Evolutionary conservation across 2,797 vertebrate species (phyloP), one percentile per base, ranked within the genome.

Genomic region (Pagetopsis macropterus): DNA sequence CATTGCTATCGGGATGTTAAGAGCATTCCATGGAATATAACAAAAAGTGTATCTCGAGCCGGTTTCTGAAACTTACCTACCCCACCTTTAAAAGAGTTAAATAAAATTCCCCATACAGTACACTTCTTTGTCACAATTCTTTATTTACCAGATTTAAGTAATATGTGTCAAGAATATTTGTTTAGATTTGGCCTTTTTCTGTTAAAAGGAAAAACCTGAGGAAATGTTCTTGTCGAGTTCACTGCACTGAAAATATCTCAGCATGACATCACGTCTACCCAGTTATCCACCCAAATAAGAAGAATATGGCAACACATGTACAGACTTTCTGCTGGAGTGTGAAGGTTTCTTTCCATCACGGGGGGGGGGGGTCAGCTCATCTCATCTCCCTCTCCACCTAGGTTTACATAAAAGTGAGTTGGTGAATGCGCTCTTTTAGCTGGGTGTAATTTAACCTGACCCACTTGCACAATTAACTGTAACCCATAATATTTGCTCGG

Each of bases 401-500:
- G 1, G 83, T 79, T 70, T 65, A 60, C 76, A 76, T 70, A 75
- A 87, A 88, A 66, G 60, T 46, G 21, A 49, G 48, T 12, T 44
- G 21, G 62, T 92, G 91, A 92, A 92, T 84, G 76, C 84, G 66
- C 59, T 74, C 86, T 87, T 92, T 91, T 83, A 88, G 77, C 76
- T 27, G 55, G 45, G 52, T 87, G 83, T 84, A 91, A 89, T 90
- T 90, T 83, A 93, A 92, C 78, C 74, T 91, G 91, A 91, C 93
- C 88, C 81, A 57, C 77, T 79, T 79, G 58, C 73, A 87, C 91
- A 89, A 88, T 94, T 93, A 92, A 87, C 89, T 79, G 80, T 83
- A 84, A 92, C 86, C 91, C 91, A 89, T 88, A 92, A 93, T 94
- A 91, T 94, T 94, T 94, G 87, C 88, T 79, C 86, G 92, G 88